Base-by-base conservation (phyloP, 2,113 vertebrate genomes). In the Amblyopsis rosae region DNA sequence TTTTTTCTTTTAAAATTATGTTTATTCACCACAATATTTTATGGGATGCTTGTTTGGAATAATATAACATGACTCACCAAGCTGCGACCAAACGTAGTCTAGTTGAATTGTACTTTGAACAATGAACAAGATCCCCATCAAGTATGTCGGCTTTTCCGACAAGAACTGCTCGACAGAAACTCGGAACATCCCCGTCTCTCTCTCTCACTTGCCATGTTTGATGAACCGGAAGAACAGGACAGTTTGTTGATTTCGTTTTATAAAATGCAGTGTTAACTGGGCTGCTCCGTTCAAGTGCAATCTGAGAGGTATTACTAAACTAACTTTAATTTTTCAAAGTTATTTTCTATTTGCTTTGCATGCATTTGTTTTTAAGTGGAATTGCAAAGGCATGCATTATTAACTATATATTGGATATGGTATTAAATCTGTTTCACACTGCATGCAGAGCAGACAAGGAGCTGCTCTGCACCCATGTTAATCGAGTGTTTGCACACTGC, bases 131-230 rank as follows among this genome's bases (percentile, higher is more conserved):
- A 54, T n/a, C 51, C 51, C 51, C 51, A 54, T 12, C 13, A 54
- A 54, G 51, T n/a, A 15, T 54, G 51, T 54, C 51, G 16, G 51
- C 16, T 54, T 12, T 54, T 54, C 49, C 9, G 49, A 50, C 12
- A 54, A 54, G 16, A 54, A 15, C 51, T 54, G 12, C 51, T 54
- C 12, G 51, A 54, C 51, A 12, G 51, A 15, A 54, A 54, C 11
- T 54, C 51, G 13, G 51, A 54, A 54, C 16, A n/a, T 54, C 51
- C 51, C 13, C 13, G 51, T n/a, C 51, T 54, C 51, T n/a, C 16
- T n/a, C 51, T 54, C 51, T 54, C 51, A 15, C 51, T 54, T n/a
- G 16, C 10, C 51, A 54, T 54, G 51, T 54, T 54, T 54, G 51
- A 54, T 5, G 51, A 54, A 19, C 19, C 19, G 16, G 51, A 54